Conservation (phyloP, 2,113 vertebrate genomes). For the Tamias sibiricus region DNA sequence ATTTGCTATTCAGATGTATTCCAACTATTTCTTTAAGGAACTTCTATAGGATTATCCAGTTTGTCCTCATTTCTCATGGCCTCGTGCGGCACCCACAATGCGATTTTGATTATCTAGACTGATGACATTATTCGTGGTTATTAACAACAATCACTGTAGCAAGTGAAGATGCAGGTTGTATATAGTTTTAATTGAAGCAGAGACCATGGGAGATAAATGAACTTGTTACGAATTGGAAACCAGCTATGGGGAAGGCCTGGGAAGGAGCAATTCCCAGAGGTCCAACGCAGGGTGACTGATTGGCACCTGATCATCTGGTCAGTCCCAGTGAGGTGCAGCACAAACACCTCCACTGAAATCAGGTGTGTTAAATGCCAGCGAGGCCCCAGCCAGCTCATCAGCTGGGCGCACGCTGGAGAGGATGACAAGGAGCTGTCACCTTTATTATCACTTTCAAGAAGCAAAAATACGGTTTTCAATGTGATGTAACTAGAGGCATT, state of each 20-base stretch:
- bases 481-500: not conserved
- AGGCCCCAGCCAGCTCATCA: conserved; percentile 70
- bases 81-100: accelerated
- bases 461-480: conserved; percentile 53
- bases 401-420: conserved; percentile 46
- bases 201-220: not conserved
- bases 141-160: conserved; percentile 46
- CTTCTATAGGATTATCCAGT: conserved; percentile 19
- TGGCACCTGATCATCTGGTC: not conserved
- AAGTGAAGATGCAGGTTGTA: not conserved
- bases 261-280: not conserved
- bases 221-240: not conserved
- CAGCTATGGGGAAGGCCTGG: not conserved
- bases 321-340: not conserved
- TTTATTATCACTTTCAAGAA: conserved; percentile 61
- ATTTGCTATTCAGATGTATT: conserved; percentile 50
- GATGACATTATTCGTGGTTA: not conserved
- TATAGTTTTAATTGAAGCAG: not conserved
- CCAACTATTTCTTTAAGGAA: conserved; percentile 45
- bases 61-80: conserved; percentile 20
- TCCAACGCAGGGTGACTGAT: accelerated
- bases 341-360: not conserved
- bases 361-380: conserved; percentile 18
- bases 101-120: conserved; percentile 21
- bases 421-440: conserved; percentile 9